Evolutionary conservation across 2,888 invertebrate species (phyloP), one percentile per base, ranked within the genome.

Genomic region (Phyllotreta striolata): DNA sequence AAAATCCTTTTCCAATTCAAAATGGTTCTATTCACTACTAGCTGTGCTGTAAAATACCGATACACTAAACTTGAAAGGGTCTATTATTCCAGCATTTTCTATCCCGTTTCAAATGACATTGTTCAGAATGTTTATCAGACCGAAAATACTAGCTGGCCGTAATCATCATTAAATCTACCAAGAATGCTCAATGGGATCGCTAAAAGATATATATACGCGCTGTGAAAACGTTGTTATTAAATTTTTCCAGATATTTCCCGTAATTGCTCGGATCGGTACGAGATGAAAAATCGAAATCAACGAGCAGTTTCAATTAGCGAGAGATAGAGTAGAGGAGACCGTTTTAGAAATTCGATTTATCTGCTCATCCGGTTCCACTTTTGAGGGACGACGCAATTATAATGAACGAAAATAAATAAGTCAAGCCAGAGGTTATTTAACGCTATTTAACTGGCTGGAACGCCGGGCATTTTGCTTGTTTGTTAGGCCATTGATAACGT

Each of bases 1-100:
- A 37, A 49, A 49, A 49, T 49, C 49, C 49, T 34, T 49, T 49
- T 12, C 49, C 35, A 49, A 49, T 49, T 49, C 35, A 49, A 49
- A 49, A 49, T 49, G 35, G 49, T 10, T 12, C 55, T 13, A 40
- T 55, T 40, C 55, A 43, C 34, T 41, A 55, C 34, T 43, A 7
- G 41, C 55, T 4, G 35, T 55, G 34, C 43, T 55, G 55, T 55
- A 43, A 55, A 55, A 55, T 43, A 41, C 13, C 43, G 55, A 55
- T 55, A 55, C 43, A 24, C 24, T 55, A 55, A 55, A 55, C 40
- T 24, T 24, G 41, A 55, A 62, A 51, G 41, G 56, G 56, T 56
- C 62, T 62, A 62, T 56, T 62, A 62, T 56, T 62, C 62, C 41
- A 56, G 55, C 55, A 62, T 62, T 55, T 56, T 51, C 24, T 56